These are phyloP conservation scores for Oscheius myriophilus DNA, from an alignment of 2,888 invertebrate species.

Conservation along the genomic window DNA sequence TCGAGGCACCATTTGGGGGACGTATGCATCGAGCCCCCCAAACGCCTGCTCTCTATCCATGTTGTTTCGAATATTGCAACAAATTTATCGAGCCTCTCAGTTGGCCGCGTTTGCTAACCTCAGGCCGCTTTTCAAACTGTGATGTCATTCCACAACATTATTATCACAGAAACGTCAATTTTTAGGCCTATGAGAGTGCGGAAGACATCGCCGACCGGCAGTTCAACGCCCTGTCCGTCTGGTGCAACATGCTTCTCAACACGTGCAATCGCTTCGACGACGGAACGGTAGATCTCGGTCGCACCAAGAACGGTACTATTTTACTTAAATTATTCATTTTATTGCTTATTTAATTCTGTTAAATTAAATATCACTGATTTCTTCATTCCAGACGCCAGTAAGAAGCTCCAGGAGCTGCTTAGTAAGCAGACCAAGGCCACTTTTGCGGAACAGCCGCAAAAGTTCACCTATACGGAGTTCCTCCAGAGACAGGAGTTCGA, in stretches of 20 bases:
- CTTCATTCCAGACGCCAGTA: conserved; percentile 25
- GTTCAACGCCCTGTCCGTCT: conserved; percentile 38
- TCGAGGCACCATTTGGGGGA: too few species aligned
- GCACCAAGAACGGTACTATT: conserved; percentile 36
- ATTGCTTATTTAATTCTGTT: neutral
- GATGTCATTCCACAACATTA: too few species aligned
- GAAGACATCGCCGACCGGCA: conserved; percentile 29
- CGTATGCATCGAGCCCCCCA: too few species aligned
- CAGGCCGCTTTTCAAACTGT: too few species aligned
- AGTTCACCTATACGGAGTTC: conserved; percentile 26
- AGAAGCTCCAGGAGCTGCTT: conserved; percentile 26
- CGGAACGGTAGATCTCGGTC: conserved; percentile 39
- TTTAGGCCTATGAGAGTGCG: conserved; percentile 4
- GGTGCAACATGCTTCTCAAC: conserved; percentile 43
- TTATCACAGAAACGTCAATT: neutral
- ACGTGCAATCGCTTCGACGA: conserved; percentile 36
- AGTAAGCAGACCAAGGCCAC: conserved; percentile 6
- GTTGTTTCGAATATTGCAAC: too few species aligned
- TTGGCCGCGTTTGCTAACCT: too few species aligned
- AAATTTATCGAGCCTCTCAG: too few species aligned
- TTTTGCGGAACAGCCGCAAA: neutral
- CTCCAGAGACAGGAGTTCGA: conserved; percentile 19
- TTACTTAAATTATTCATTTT: neutral
- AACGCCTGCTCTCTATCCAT: too few species aligned
- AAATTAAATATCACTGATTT: neutral